Percentiles rank a stretch among this genome's conserved stretches.
Conservation (phyloP, 1,140 invertebrate genomes). For the Danaus melanippus region DNA sequence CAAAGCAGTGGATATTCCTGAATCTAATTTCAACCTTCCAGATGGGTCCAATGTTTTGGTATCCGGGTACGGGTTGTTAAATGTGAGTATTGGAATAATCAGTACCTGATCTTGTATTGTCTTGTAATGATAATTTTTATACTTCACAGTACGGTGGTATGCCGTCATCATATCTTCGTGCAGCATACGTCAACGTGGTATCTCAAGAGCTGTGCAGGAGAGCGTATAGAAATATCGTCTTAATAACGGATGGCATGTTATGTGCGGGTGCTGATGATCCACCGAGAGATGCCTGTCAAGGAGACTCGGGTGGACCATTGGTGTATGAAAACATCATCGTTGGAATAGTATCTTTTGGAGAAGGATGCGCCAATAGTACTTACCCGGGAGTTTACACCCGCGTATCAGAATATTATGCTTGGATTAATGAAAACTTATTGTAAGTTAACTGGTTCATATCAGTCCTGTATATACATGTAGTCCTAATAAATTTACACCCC, state of each 20-base stretch:
- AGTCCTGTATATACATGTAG: not conserved
- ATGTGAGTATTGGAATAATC: constrained; percentile 33
- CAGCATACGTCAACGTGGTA: constrained; percentile 45
- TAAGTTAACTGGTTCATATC: constrained; percentile 6
- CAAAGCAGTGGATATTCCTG: constrained; percentile 30
- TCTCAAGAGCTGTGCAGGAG: constrained; percentile 34
- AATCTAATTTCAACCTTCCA: constrained; percentile 24
- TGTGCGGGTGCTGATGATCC: constrained; percentile 48
- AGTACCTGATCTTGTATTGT: constrained; percentile 1
- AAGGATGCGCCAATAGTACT: constrained; percentile 77
- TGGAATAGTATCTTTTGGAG: constrained; percentile 82
- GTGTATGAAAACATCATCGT: constrained; percentile 66
- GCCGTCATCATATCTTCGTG: constrained; percentile 34
- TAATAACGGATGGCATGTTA: constrained; percentile 51
- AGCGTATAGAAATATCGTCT: constrained; percentile 43
- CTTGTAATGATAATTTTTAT: not conserved
- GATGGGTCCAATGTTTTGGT: constrained; percentile 43
- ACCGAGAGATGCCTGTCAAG: constrained; percentile 74
- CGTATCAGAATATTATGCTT: constrained; percentile 70
- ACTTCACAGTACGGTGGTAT: constrained; percentile 42
- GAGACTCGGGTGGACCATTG: constrained; percentile 78
- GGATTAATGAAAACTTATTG: constrained; percentile 35
- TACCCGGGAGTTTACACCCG: constrained; percentile 87
- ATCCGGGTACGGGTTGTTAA: constrained; percentile 54
- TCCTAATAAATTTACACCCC: not conserved